Evolutionary conservation across 2,113 vertebrate species (phyloP).

Genomic region (Pygoscelis adeliae): DNA sequence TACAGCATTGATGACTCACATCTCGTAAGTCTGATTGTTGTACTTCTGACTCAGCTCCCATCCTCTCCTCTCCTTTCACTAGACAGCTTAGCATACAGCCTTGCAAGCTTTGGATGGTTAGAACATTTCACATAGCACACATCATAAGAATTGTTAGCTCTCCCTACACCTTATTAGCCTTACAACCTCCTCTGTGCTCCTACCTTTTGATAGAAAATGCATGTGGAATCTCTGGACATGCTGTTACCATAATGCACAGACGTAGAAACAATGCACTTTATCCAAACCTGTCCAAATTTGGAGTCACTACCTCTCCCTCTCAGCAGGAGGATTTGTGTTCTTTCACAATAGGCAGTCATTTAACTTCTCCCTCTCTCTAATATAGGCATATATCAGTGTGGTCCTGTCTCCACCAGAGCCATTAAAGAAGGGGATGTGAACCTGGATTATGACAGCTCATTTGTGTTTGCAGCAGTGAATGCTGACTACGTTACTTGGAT

Average conservation of each 20-base stretch:
- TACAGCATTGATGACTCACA: neutral
- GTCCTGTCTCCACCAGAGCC: slow-evolving; percentile 82
- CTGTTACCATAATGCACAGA: neutral
- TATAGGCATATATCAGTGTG: slow-evolving; percentile 81
- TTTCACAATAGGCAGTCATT: neutral
- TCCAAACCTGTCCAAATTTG: neutral
- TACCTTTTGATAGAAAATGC: neutral
- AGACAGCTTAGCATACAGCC: neutral
- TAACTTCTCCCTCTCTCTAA: neutral
- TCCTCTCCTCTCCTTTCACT: neutral
- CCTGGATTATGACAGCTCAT: slow-evolving; percentile 80
- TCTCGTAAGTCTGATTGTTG: neutral
- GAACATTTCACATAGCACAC: neutral
- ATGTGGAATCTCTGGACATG: neutral
- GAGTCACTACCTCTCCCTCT: neutral
- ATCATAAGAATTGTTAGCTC: neutral
- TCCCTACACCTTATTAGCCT: neutral
- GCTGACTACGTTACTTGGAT: slow-evolving; percentile 83
- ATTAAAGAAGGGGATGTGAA: slow-evolving; percentile 79
- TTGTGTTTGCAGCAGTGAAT: slow-evolving; percentile 87
- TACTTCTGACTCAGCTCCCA: neutral
- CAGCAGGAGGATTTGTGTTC: neutral
- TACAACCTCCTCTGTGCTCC: neutral
- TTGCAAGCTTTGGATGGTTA: neutral
- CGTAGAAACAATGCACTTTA: neutral